phyloP scores from a whole-genome alignment of 2,888 invertebrate genomes.

The Acanthococcus lagerstroemiae region DNA sequence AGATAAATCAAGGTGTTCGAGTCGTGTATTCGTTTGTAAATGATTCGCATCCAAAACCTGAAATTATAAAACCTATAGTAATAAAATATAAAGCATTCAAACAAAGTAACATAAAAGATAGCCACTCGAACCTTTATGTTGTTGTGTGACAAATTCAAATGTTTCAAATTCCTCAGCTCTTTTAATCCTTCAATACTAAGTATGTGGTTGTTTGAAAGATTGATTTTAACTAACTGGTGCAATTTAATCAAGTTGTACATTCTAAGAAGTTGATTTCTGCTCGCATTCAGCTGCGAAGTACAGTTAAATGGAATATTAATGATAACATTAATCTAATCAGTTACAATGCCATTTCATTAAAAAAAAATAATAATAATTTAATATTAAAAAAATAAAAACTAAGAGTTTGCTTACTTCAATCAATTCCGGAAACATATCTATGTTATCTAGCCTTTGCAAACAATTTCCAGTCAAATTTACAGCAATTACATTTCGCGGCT shows the following conservation, averaged over 20 bases:
- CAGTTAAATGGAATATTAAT: too few relatives aligned
- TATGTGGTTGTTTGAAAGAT: constrained; percentile 79
- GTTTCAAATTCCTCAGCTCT: constrained; percentile 67
- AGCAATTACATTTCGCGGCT: constrained; percentile 52
- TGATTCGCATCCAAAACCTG: constrained; percentile 65
- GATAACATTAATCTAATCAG: constrained; percentile 9
- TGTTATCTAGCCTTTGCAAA: constrained; percentile 73
- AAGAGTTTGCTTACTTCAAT: constrained; percentile 52
- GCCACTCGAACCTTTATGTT: constrained; percentile 78
- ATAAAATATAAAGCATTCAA: constrained; percentile 10
- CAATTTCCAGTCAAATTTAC: constrained; percentile 78
- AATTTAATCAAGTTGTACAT: constrained; percentile 80
- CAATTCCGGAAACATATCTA: constrained; percentile 68
- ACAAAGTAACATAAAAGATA: too few relatives aligned
- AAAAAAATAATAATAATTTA: too few relatives aligned
- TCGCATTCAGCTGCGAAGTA: constrained; percentile 63
- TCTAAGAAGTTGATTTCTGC: constrained; percentile 71
- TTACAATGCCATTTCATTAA: constrained; percentile 24
- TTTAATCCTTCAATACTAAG: constrained; percentile 81
- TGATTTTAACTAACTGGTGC: constrained; percentile 65
- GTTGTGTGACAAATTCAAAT: constrained; percentile 76
- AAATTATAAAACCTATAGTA: constrained; percentile 36
- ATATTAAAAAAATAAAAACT: too few relatives aligned
- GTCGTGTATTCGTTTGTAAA: constrained; percentile 65
- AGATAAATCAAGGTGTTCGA: constrained; percentile 77